These are phyloP conservation scores for Cheilosia pagana DNA, from an alignment of 2,888 invertebrate genomes.

Conservation along the genomic window DNA sequence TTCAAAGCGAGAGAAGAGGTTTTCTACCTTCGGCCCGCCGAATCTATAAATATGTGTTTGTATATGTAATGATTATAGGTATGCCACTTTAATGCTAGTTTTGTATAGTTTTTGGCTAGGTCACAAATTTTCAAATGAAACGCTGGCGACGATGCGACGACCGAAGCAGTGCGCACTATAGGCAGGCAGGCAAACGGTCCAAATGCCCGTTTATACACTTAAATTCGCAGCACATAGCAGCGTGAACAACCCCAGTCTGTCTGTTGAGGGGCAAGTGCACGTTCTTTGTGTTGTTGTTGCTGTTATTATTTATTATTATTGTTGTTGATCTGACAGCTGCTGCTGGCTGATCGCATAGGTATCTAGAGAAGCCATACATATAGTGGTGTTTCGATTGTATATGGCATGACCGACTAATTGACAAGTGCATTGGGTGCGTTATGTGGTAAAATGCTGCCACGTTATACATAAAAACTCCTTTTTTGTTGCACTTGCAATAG, in stretches of 20 bases:
- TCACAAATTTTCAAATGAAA: slow-evolving; percentile 55
- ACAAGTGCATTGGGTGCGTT: slow-evolving; percentile 72
- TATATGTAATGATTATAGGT: slow-evolving; percentile 37
- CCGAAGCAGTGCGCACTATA: slow-evolving; percentile 28
- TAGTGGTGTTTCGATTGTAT: slow-evolving; percentile 16
- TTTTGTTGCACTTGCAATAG: slow-evolving; percentile 35
- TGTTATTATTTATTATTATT: slow-evolving; percentile 24
- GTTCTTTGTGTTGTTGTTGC: slow-evolving; percentile 28
- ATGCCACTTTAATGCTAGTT: slow-evolving; percentile 36
- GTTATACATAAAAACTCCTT: slow-evolving; percentile 24
- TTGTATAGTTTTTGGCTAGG: slow-evolving; percentile 66
- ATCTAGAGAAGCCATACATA: slow-evolving; percentile 51
- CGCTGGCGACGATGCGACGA: slow-evolving; percentile 49
- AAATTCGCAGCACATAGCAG: slow-evolving; percentile 47
- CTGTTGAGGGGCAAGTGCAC: slow-evolving; percentile 69
- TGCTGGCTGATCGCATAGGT: slow-evolving; percentile 34
- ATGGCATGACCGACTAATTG: slow-evolving; percentile 43
- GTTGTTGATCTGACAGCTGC: slow-evolving; percentile 60
- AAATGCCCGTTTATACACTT: slow-evolving; percentile 63
- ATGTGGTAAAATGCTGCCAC: slow-evolving; percentile 28
- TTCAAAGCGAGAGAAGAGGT: slow-evolving; percentile 59
- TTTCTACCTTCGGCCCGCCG: slow-evolving; percentile 54
- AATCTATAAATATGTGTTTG: slow-evolving; percentile 56
- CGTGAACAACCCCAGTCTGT: slow-evolving; percentile 30
- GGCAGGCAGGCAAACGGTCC: slow-evolving; percentile 38